A percentile compares a stretch with the other conserved stretches of the same genome.
These are phyloP conservation scores for Drosophila setosimentum DNA, from an alignment of 2,888 invertebrate species.

Conservation along the genomic window DNA sequence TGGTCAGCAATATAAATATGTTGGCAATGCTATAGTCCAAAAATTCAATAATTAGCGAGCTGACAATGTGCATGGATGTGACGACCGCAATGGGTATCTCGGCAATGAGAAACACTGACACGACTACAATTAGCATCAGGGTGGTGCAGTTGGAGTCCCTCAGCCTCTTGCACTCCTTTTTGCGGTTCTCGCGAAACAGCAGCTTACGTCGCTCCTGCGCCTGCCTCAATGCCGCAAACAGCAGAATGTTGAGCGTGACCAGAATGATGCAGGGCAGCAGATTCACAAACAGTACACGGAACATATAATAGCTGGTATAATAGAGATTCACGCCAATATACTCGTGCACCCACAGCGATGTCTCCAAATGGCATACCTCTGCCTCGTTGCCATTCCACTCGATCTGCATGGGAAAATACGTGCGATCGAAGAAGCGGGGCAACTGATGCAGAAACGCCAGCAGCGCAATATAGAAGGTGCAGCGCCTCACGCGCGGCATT, in stretches of 20 bases:
- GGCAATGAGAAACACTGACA: conserved; percentile 92
- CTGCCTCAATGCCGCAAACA: conserved; percentile 93
- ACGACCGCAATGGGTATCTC: conserved; percentile 94
- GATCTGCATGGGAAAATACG: conserved; percentile 87
- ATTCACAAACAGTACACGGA: conserved; percentile 96
- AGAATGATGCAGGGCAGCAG: conserved; percentile 94
- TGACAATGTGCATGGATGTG: conserved; percentile 93
- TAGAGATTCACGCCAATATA: conserved; percentile 90
- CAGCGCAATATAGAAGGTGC: conserved; percentile 91
- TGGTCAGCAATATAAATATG: conserved; percentile 92
- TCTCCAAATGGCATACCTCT: conserved; percentile 89
- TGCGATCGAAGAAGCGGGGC: conserved; percentile 92
- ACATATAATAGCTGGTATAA: conserved; percentile 93
- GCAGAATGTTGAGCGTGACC: conserved; percentile 94
- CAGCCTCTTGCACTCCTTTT: conserved; percentile 91
- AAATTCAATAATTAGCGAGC: conserved; percentile 90
- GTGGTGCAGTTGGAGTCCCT: conserved; percentile 93
- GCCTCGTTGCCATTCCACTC: conserved; percentile 89
- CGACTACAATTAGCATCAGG: conserved; percentile 94
- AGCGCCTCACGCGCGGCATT: conserved; percentile 90
- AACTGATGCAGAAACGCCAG: conserved; percentile 93
- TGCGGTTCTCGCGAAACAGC: conserved; percentile 91
- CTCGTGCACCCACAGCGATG: conserved; percentile 90
- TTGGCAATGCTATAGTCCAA: conserved; percentile 92
- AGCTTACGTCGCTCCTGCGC: conserved; percentile 92